These are phyloP conservation scores for Morpho deidamia DNA, from an alignment of 2,888 invertebrate species.

Conservation along the genomic window DNA sequence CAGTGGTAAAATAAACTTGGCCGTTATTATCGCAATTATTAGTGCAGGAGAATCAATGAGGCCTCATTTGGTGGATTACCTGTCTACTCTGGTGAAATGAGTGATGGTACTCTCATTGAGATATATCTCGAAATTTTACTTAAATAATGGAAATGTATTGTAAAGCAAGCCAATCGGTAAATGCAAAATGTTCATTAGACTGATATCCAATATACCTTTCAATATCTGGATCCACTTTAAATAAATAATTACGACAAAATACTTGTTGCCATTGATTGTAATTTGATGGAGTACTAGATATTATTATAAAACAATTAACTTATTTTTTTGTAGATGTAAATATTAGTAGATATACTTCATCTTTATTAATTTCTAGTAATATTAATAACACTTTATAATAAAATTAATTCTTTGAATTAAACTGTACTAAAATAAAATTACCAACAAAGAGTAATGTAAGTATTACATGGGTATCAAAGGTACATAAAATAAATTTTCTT, in stretches of 20 bases:
- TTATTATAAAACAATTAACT: no score
- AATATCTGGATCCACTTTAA: conserved; percentile 16
- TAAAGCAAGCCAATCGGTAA: conserved; percentile 16
- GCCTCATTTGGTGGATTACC: conserved; percentile 65
- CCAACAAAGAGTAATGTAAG: no score
- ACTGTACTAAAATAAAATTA: no score
- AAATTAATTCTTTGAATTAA: no score
- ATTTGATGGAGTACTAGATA: no score
- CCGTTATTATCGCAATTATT: conserved; percentile 57
- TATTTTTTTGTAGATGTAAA: no score
- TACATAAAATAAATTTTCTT: no score
- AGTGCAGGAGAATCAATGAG: conserved; percentile 67
- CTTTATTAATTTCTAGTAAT: no score
- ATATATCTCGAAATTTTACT: conserved; percentile 39
- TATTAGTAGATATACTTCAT: no score
- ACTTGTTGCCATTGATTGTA: neutral
- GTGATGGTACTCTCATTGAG: conserved; percentile 43
- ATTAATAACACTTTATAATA: no score
- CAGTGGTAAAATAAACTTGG: conserved; percentile 16
- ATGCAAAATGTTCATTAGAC: conserved; percentile 18
- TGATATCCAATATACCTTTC: conserved; percentile 16
- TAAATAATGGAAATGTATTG: conserved; percentile 28
- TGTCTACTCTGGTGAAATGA: conserved; percentile 53
- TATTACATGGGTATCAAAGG: no score
- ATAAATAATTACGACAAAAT: no score